Conservation (phyloP, 53 echinoderm and acorn worm genomes). For the Zoroaster sp. region DNA sequence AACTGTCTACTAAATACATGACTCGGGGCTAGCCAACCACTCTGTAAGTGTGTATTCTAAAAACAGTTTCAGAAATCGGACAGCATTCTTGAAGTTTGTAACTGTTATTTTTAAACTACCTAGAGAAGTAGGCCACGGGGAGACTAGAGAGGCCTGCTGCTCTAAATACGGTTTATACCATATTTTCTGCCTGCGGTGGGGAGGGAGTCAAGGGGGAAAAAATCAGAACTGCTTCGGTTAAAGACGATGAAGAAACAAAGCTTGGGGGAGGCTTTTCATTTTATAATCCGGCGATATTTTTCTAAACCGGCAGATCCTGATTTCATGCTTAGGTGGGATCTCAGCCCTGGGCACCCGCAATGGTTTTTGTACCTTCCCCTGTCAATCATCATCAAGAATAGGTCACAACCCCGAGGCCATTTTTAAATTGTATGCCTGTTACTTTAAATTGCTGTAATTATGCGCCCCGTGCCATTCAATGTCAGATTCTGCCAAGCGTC, state of each 20-base stretch:
- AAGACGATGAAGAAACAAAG: conserved; percentile 48
- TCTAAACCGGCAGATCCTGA: conserved; percentile 55
- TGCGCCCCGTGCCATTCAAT: conserved; percentile 49
- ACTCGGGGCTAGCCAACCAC: conserved; percentile 43
- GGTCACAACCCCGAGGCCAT: conserved; percentile 27
- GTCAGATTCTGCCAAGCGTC: neutral
- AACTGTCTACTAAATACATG: conserved; percentile 58
- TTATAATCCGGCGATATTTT: conserved; percentile 57
- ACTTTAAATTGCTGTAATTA: conserved; percentile 48
- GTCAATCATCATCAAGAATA: conserved; percentile 57
- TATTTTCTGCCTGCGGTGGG: conserved; percentile 44
- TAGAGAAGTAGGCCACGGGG: conserved; percentile 56
- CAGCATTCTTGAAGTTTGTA: conserved; percentile 60
- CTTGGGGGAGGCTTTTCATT: conserved; percentile 53
- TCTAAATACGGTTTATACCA: conserved; percentile 54
- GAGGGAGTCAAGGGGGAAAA: conserved; percentile 4
- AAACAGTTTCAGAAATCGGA: conserved; percentile 58
- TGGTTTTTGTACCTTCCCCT: conserved; percentile 45
- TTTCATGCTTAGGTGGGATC: conserved; percentile 60
- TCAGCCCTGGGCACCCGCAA: conserved; percentile 7
- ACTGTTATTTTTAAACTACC: conserved; percentile 57
- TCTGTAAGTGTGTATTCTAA: conserved; percentile 59
- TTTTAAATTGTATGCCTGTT: conserved; percentile 54
- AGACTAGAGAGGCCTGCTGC: neutral
- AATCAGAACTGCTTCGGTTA: conserved; percentile 10